Evolutionary conservation across 2,888 invertebrate species (phyloP).

Genomic region (Omphaloscelis lunosa): DNA sequence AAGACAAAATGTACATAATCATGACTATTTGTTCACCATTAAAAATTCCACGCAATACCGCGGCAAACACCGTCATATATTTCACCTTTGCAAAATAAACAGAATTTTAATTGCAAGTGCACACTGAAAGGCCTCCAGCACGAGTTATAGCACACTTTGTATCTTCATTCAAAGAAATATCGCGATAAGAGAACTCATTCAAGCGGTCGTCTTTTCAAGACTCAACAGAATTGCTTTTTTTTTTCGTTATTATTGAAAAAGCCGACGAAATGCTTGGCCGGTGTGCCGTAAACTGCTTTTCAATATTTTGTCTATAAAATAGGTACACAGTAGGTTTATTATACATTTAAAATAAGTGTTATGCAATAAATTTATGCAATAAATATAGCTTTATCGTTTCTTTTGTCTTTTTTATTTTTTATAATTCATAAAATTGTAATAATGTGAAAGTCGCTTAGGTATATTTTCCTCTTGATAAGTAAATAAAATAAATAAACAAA

Average conservation of each 20-base stretch:
- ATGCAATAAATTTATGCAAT: too few species aligned
- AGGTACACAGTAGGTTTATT: not conserved
- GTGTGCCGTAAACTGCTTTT: conserved; percentile 37
- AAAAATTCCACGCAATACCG: conserved; percentile 9
- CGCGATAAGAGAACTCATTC: conserved; percentile 67
- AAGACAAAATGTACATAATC: conserved; percentile 3
- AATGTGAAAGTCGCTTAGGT: not conserved
- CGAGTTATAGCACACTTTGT: conserved; percentile 63
- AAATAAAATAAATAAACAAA: too few species aligned
- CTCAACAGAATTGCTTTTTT: conserved; percentile 59
- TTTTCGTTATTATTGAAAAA: conserved; percentile 64
- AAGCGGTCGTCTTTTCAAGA: conserved; percentile 54
- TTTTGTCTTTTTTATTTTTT: not conserved
- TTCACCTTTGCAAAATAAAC: conserved; percentile 38
- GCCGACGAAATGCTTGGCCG: conserved; percentile 34
- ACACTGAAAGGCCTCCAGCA: conserved; percentile 48
- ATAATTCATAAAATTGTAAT: not conserved
- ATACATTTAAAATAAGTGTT: too few species aligned
- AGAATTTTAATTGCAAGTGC: conserved; percentile 55
- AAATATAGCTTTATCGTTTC: too few species aligned
- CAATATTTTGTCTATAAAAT: conserved; percentile 18
- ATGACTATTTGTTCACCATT: conserved; percentile 4
- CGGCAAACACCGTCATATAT: conserved; percentile 12
- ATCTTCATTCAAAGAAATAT: conserved; percentile 65
- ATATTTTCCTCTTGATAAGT: not conserved